Evolutionary conservation across 2,888 invertebrate genomes (phyloP).

Genomic region (Drosophila rellima): DNA sequence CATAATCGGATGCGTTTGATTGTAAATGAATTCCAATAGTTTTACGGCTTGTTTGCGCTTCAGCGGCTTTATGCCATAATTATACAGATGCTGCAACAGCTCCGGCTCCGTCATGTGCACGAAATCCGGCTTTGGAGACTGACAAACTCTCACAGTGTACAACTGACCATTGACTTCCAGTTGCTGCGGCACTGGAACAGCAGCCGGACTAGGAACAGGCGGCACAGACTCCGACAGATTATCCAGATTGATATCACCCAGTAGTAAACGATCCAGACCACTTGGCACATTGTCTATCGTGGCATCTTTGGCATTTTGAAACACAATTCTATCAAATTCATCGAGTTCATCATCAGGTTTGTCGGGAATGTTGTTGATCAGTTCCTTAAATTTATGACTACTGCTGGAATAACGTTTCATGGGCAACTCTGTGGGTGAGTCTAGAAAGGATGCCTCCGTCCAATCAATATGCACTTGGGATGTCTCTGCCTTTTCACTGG

Average conservation of each 20-base stretch:
- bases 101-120: constrained; percentile 87
- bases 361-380: constrained; percentile 43
- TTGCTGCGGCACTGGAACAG: constrained; percentile 37
- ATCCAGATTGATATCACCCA: constrained; percentile 68
- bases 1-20: constrained; percentile 89
- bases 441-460: constrained; percentile 79
- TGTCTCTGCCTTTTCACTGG: constrained; percentile 18
- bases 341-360: constrained; percentile 61
- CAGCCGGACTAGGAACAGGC: neutral
- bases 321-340: constrained; percentile 83
- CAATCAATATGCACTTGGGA: constrained; percentile 58
- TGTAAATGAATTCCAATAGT: constrained; percentile 89
- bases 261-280: constrained; percentile 78
- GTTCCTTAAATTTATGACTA: constrained; percentile 67
- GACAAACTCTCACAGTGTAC: constrained; percentile 86
- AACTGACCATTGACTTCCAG: constrained; percentile 78
- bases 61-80: constrained; percentile 89
- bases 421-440: constrained; percentile 60
- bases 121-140: constrained; percentile 88
- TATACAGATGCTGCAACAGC: constrained; percentile 87
- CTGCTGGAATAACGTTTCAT: constrained; percentile 66
- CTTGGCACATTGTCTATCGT: constrained; percentile 57
- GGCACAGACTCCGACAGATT: neutral
- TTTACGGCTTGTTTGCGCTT: constrained; percentile 89
- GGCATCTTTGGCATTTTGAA: constrained; percentile 28